A percentile compares a stretch with the other conserved stretches of the same genome.
phyloP scores from a whole-genome alignment of 1,140 invertebrate species.

The Eurytemora carolleeae region DNA sequence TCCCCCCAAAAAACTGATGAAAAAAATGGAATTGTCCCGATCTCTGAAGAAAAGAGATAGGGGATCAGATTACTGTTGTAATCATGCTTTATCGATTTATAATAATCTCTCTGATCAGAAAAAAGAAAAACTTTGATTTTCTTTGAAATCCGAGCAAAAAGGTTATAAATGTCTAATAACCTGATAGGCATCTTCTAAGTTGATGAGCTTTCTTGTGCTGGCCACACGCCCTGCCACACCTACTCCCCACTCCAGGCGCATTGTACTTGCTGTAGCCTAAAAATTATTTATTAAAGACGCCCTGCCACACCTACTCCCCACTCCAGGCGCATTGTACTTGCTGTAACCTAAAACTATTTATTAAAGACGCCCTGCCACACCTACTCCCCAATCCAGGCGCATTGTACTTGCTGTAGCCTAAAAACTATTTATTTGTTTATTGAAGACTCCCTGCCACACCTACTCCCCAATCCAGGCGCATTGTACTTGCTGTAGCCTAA shows the following conservation, averaged over 20 bases:
- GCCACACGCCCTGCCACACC: constrained; percentile 75
- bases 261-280: too few relatives aligned
- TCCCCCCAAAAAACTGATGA: too few relatives aligned
- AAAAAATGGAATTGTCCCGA: constrained; percentile 3
- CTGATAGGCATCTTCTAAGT: constrained; percentile 74
- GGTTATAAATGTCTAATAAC: constrained; percentile 24
- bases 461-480: too few relatives aligned
- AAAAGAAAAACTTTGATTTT: constrained; percentile 2
- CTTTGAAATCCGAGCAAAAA: not conserved
- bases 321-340: too few relatives aligned
- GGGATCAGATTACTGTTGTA: too few relatives aligned
- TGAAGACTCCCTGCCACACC: constrained; percentile 68
- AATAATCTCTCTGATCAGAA: too few relatives aligned
- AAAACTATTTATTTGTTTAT: constrained; percentile 37
- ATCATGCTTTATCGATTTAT: too few relatives aligned
- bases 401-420: too few relatives aligned
- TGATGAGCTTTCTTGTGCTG: constrained; percentile 62
- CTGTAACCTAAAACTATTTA: constrained; percentile 37
- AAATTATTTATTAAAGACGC: too few relatives aligned
- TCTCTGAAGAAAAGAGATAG: constrained; percentile 8
- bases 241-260: constrained; percentile 71
- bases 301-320: constrained; percentile 79
- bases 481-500: constrained; percentile 39
- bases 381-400: constrained; percentile 77
- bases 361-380: constrained; percentile 55